Base-by-base conservation (phyloP, 2,888 invertebrate genomes). In the Sceliomorpha sp. region DNA sequence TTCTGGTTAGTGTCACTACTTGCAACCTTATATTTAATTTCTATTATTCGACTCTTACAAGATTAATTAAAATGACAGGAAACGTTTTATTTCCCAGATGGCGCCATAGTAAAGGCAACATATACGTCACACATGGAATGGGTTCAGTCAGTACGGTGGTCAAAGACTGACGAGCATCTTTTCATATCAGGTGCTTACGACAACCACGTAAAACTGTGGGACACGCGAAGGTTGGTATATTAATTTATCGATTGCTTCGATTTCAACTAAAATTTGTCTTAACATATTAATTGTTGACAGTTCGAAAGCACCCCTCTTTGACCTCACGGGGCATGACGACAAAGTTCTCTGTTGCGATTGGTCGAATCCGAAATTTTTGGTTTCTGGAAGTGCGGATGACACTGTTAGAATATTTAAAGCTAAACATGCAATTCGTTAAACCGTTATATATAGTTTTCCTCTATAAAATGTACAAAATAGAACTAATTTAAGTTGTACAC, bases 141-240 rank as follows among this genome's bases (percentile, higher is more conserved):
- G 98, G 95, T 99, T 9, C 95, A 96, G 75, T 91, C 94, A 0
- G 96, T 98, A 0, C 90, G 92, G 72, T 99, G 99, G 99, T 96
- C 97, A 0, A 93, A 91, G 13, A 92, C 92, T 0, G 91, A 94
- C 67, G 94, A 96, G 79, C 91, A 96, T 77, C 90, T 96, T 8
- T 99, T 99, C 87, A 91, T 98, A 13, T 98, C 98, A 0, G 98
- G 96, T 1, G 94, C 96, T 0, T 97, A 98, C 83, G 99, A 99
- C 84, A 92, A 94, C 73, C 90, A 94, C 67, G 93, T 98, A 63
- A 99, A 99, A 89, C 90, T 99, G 42, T 99, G 99, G 99, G 99
- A 99, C 88, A 93, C 94, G 2, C 91, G 98, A 85, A 97, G 95
- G 95, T 95, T 10, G 14, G 53, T 27, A 34, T 32, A 27, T 27